phyloP scores from a whole-genome alignment of 2,113 vertebrate species.

The Xenopus tropicalis region DNA sequence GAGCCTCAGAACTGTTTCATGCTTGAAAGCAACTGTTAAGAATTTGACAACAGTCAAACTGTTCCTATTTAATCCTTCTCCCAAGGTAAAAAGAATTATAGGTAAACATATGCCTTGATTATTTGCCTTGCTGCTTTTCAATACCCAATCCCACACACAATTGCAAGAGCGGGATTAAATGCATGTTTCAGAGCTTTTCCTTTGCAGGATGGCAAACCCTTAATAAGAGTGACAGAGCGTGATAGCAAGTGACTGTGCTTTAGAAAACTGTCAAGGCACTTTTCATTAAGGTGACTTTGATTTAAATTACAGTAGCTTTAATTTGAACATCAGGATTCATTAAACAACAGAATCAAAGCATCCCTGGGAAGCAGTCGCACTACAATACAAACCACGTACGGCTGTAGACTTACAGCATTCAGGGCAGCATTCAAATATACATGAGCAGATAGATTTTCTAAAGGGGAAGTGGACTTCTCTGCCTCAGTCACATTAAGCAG shows the following conservation, averaged over 20 bases:
- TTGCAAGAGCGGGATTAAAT: conserved; percentile 75
- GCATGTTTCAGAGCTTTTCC: conserved; percentile 68
- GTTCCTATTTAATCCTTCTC: conserved; percentile 86
- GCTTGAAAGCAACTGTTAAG: conserved; percentile 86
- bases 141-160: conserved; percentile 73
- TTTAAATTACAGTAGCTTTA: conserved; percentile 9
- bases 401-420: not conserved
- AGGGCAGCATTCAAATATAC: not conserved
- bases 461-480: too few species aligned
- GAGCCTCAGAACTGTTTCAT: conserved; percentile 75
- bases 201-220: conserved; percentile 61
- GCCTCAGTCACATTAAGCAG: too few species aligned
- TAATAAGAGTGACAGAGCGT: conserved; percentile 59
- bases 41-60: conserved; percentile 88
- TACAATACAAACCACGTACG: not conserved
- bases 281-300: conserved; percentile 37
- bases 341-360: not conserved
- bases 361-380: not conserved
- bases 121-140: conserved; percentile 87
- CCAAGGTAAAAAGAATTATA: conserved; percentile 88
- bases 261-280: conserved; percentile 27
- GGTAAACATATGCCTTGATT: conserved; percentile 90
- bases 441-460: too few species aligned
- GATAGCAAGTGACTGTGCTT: conserved; percentile 52
- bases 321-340: conserved; percentile 1